These are phyloP conservation scores for Pangasius larnaudii DNA, from an alignment of 2,797 vertebrate species.

Conservation along the genomic window DNA sequence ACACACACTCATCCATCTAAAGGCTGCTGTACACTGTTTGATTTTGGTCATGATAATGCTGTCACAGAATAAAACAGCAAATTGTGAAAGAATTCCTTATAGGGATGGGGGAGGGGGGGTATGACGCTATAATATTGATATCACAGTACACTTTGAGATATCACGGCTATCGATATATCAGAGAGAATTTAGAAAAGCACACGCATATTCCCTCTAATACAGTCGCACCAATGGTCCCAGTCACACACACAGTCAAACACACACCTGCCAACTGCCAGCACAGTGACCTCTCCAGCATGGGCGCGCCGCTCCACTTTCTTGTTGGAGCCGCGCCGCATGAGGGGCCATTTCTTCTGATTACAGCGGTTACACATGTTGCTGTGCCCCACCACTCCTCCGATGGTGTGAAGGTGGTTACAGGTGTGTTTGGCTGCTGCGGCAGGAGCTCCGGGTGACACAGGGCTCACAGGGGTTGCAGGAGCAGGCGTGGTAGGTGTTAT, in stretches of 20 bases:
- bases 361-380: constrained; percentile 89
- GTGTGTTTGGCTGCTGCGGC: constrained; percentile 80
- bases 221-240: background rate
- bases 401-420: constrained; percentile 92
- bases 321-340: constrained; percentile 77
- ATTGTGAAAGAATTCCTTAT: background rate
- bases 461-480: constrained; percentile 74
- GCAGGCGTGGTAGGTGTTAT: constrained; percentile 46
- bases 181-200: background rate
- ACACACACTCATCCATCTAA: background rate
- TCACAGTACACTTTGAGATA: background rate
- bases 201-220: constrained; percentile 7
- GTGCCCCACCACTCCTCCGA: constrained; percentile 80
- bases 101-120: background rate
- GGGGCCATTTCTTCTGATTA: constrained; percentile 90
- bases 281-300: constrained; percentile 86
- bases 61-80: background rate
- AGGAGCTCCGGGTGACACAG: constrained; percentile 74
- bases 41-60: background rate
- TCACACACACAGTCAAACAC: constrained; percentile 40
- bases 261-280: constrained; percentile 91
- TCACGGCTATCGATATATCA: background rate
- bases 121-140: background rate
- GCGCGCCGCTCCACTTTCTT: constrained; percentile 74
- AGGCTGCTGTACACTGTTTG: background rate